Evolutionary conservation across 2,888 invertebrate genomes (phyloP), one percentile per base, ranked within the genome.

Genomic region (Ceramica pisi): DNA sequence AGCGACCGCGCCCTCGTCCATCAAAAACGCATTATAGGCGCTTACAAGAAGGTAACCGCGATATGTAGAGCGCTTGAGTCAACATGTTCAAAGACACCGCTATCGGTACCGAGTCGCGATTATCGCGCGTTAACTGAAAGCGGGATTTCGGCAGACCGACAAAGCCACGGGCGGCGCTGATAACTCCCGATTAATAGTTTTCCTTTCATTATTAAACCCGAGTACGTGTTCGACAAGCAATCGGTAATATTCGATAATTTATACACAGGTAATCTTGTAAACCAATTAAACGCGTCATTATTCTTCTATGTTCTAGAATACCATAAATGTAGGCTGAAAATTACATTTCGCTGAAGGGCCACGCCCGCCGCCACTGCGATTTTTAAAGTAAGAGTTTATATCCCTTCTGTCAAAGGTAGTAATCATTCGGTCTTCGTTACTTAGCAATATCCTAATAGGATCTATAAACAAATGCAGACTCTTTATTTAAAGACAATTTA

Each of bases 81-180:
- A 94, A 93, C 91, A 92, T 38, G 82, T 84, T 94, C 94, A 95
- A 95, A 95, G 92, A 88, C 75, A 81, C 96, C 95, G 95, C 95
- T 95, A 96, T 96, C 95, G 78, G 80, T 31, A 76, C 85, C 85
- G 81, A 87, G 88, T 87, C 87, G 89, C 91, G 92, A 92, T 94
- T 88, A 95, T 93, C 92, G 90, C 86, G 89, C 89, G 92, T 92
- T 90, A 93, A 94, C 92, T 92, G 89, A 91, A 92, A 92, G 92
- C 91, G 88, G 94, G 94, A 95, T 95, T 95, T 95, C 92, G 94
- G 94, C 93, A 90, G 90, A 88, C 94, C 95, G 95, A 94, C 95
- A 96, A 95, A 95, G 94, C 90, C 78, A 75, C 82, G 80, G 79
- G 85, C 90, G 88, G 86, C 63, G 85, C 89, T 89, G 94, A 94